Evolutionary conservation across 2,797 vertebrate species (phyloP), one percentile per base, ranked within the genome.

Genomic region (Pampus argenteus): DNA sequence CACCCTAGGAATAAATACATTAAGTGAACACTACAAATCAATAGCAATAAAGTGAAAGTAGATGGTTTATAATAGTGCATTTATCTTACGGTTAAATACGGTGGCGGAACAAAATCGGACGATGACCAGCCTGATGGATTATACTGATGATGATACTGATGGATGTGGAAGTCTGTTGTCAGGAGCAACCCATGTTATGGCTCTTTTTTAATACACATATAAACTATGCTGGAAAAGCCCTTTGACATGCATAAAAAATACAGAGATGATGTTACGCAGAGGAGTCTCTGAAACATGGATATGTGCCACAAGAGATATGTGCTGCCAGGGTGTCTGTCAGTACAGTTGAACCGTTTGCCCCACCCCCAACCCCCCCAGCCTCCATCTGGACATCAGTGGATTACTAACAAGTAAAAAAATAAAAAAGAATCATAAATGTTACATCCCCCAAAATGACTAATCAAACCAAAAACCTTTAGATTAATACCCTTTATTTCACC

Each of bases 111-210:
- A 74, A 82, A 83, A 84, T 88, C 84, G 89, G 71, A 86, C 71
- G 44, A 83, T 87, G 83, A 89, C 85, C 86, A 81, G 83, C 70
- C 78, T 59, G 77, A 85, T n/a, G n/a, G 88, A 91, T 91, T 92
- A 91, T 79, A 70, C 64, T 58, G 63, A 36, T 28, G 88, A 91
- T 91, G 91, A 91, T 79, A 70, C 64, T 58, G 63, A 36, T 28
- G 13, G 59, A 86, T 86, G 78, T 87, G 76, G 60, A 86, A 63
- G 75, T 83, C 74, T 82, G 73, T 87, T 89, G 82, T 86, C 79
- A 85, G 55, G 70, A 83, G 71, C 73, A 74, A 76, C 81, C 71
- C 76, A 85, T 58, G 78, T 87, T 79, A 61, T 42, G 49, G 47
- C 76, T 65, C 6, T 44, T 73, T 76, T 60, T 62, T 18, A 45